These are phyloP conservation scores for Eidolon helvum DNA, from an alignment of 2,113 vertebrate genomes.

Conservation along the genomic window DNA sequence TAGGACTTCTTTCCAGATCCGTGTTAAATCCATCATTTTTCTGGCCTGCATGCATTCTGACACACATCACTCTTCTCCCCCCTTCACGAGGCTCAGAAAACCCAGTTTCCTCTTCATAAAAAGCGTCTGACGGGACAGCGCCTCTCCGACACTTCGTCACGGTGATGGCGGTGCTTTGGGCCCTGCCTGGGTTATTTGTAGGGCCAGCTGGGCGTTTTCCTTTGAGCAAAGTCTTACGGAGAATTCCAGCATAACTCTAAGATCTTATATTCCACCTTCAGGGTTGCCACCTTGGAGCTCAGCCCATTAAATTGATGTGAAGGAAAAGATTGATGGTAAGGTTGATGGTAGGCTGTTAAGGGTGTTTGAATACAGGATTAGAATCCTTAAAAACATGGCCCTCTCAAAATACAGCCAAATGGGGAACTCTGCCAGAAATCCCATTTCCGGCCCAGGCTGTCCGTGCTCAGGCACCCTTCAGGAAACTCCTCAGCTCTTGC, in stretches of 20 bases:
- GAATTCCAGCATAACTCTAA: neutral
- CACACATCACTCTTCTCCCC: neutral
- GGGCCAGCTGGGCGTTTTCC: neutral
- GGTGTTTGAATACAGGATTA: neutral
- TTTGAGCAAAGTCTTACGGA: neutral
- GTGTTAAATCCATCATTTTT: conserved; percentile 33
- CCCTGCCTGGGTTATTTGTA: fast-evolving
- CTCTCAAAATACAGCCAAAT: neutral
- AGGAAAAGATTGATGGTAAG: neutral
- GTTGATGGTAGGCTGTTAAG: fast-evolving
- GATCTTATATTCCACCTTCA: neutral
- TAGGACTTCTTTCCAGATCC: neutral
- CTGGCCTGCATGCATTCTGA: neutral
- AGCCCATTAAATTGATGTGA: neutral
- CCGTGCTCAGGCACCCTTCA: neutral
- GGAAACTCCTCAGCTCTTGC: neutral
- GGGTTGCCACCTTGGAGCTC: fast-evolving
- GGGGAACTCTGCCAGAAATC: neutral
- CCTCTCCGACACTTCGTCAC: neutral
- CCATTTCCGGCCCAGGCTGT: neutral
- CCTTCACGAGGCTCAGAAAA: neutral
- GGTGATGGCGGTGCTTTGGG: fast-evolving
- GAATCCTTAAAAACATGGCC: neutral
- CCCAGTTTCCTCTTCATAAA: neutral
- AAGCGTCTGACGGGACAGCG: fast-evolving